Percentiles rank a stretch among this genome's conserved stretches.
Conservation (phyloP, 2,888 invertebrate genomes). For the Diogma glabrata region DNA sequence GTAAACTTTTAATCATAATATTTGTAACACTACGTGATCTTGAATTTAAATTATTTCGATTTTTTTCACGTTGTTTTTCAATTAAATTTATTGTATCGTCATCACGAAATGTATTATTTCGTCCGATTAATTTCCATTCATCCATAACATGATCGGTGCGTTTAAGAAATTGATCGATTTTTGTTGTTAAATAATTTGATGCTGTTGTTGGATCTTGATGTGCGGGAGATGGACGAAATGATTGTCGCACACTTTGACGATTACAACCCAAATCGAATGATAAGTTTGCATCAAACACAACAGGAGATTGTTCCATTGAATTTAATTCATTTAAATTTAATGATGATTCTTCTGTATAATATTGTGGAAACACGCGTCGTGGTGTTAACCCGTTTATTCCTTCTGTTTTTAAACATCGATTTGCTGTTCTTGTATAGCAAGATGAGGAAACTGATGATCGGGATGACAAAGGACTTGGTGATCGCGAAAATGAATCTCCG, state of each 20-base stretch:
- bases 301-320: constrained; percentile 60
- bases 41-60: constrained; percentile 36
- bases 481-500: constrained; percentile 35
- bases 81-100: constrained; percentile 34
- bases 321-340: constrained; percentile 47
- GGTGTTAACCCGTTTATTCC: too few relatives aligned
- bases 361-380: constrained; percentile 57
- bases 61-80: constrained; percentile 33
- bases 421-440: constrained; percentile 10
- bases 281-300: constrained; percentile 70
- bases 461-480: constrained; percentile 43
- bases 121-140: constrained; percentile 67
- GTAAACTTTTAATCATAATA: constrained; percentile 73
- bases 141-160: constrained; percentile 82
- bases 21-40: constrained; percentile 66
- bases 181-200: constrained; percentile 60
- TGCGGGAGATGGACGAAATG: constrained; percentile 60
- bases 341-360: constrained; percentile 37
- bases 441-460: constrained; percentile 15
- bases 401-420: too few relatives aligned
- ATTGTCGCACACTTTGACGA: constrained; percentile 54
- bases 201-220: constrained; percentile 65
- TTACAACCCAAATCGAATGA: constrained; percentile 67
- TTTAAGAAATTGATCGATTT: constrained; percentile 68
- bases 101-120: constrained; percentile 36